Percentiles rank a stretch among this genome's conserved stretches.
These are phyloP conservation scores for Rallus limicola DNA, from an alignment of 2,113 vertebrate species.

Conservation along the genomic window DNA sequence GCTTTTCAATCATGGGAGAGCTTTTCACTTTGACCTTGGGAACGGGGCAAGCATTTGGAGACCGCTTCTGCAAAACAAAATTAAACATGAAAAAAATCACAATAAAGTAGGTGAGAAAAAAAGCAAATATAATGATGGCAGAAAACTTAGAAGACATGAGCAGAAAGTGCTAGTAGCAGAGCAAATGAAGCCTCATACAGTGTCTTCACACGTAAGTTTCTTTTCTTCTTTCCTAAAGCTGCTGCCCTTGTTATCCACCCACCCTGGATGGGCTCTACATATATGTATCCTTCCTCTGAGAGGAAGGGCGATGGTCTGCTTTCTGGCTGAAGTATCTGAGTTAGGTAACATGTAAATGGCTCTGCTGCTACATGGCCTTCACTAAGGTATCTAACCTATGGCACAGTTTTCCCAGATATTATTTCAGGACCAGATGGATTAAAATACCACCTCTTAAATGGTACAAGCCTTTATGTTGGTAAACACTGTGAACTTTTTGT, in stretches of 20 bases:
- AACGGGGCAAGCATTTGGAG: constrained; percentile 52
- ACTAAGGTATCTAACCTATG: neutral
- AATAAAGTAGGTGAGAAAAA: neutral
- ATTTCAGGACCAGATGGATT: neutral
- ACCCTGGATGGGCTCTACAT: neutral
- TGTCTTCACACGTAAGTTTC: neutral
- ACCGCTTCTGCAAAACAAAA: constrained; percentile 71
- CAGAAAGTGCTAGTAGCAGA: neutral
- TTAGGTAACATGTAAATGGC: neutral
- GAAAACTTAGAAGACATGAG: neutral
- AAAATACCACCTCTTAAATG: neutral
- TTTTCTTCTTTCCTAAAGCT: neutral
- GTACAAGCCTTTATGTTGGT: neutral
- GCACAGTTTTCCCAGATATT: neutral
- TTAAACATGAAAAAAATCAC: neutral
- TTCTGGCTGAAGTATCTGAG: neutral
- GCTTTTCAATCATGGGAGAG: constrained; percentile 82
- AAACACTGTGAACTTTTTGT: neutral
- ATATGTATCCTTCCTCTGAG: neutral
- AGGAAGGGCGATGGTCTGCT: neutral
- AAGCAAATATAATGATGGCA: neutral
- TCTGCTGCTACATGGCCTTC: neutral
- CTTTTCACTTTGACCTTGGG: constrained; percentile 81
- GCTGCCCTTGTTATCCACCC: neutral
- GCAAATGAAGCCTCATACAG: neutral